phyloP scores from a whole-genome alignment of 2,888 invertebrate genomes.

The Hirtodrosophila cameraria region DNA sequence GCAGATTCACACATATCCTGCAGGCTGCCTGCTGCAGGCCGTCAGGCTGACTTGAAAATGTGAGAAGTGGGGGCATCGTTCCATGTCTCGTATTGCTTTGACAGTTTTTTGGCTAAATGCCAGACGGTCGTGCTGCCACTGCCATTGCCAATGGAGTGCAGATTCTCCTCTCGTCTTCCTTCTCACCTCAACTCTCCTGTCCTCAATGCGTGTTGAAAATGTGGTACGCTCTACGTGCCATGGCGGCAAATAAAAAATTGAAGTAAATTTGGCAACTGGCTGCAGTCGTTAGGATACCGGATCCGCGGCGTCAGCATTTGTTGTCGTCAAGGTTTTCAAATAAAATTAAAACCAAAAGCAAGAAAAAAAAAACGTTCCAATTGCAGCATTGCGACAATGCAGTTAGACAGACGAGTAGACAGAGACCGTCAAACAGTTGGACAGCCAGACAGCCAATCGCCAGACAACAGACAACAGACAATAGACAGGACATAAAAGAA shows the following conservation, averaged over 20 bases:
- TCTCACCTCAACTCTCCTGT: too few species aligned
- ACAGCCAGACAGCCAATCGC: slow-evolving; percentile 45
- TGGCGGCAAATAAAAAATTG: slow-evolving; percentile 72
- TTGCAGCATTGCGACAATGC: slow-evolving; percentile 71
- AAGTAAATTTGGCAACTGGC: slow-evolving; percentile 76
- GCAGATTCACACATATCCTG: slow-evolving; percentile 59
- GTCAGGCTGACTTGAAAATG: slow-evolving; percentile 33
- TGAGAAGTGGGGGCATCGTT: slow-evolving; percentile 10
- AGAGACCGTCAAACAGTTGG: slow-evolving; percentile 29
- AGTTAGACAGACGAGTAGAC: slow-evolving; percentile 37
- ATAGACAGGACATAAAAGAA: slow-evolving; percentile 31
- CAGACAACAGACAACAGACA: slow-evolving; percentile 36
- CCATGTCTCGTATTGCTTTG: slow-evolving; percentile 73
- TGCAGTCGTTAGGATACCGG: slow-evolving; percentile 61
- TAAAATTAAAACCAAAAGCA: slow-evolving; percentile 28
- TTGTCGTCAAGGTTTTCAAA: slow-evolving; percentile 51
- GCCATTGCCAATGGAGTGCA: slow-evolving; percentile 43
- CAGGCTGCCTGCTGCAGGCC: too few species aligned
- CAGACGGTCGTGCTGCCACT: slow-evolving; percentile 50
- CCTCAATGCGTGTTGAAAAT: slow-evolving; percentile 80
- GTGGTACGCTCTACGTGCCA: slow-evolving; percentile 77
- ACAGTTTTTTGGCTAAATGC: slow-evolving; percentile 75
- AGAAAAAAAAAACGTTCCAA: slow-evolving; percentile 23
- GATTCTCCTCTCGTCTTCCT: slow-evolving; percentile 3
- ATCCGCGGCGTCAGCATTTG: slow-evolving; percentile 61